A percentile compares a stretch with the other conserved stretches of the same genome.
Evolutionary conservation across 2,888 invertebrate species (phyloP).

Genomic region (Lampropteryx suffumata): DNA sequence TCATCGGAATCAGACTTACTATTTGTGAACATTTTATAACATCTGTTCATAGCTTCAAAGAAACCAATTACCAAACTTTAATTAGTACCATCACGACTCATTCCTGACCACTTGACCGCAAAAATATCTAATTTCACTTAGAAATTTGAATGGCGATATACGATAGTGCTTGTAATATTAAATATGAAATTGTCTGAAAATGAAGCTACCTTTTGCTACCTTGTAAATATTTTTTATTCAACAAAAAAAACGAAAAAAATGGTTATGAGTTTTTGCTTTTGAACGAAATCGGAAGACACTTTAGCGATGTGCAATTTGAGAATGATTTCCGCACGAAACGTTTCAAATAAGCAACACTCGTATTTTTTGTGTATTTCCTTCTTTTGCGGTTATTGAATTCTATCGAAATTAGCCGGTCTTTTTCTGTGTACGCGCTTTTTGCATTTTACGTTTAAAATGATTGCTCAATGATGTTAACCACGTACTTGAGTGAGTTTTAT

Average conservation of each 20-base stretch:
- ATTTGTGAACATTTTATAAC: constrained; percentile 19
- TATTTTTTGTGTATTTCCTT: constrained; percentile 56
- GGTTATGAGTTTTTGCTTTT: constrained; percentile 33
- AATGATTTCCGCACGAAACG: constrained; percentile 77
- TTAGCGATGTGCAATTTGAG: constrained; percentile 77
- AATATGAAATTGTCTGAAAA: constrained; percentile 24
- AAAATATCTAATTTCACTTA: constrained; percentile 59
- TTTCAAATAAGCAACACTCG: constrained; percentile 67
- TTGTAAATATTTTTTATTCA: background rate
- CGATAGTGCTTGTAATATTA: constrained; percentile 45
- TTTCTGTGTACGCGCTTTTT: constrained; percentile 29
- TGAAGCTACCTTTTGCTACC: background rate
- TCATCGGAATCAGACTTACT: too few species aligned
- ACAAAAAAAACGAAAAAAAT: constrained; percentile 30
- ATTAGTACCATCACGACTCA: constrained; percentile 49
- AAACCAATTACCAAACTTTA: constrained; percentile 57
- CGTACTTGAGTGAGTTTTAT: constrained; percentile 50
- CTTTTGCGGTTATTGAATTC: constrained; percentile 39
- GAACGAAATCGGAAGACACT: constrained; percentile 63
- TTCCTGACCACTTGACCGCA: constrained; percentile 68
- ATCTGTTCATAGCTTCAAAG: constrained; percentile 53
- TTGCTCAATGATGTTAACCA: constrained; percentile 48
- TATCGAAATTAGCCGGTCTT: constrained; percentile 23
- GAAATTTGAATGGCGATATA: constrained; percentile 62
- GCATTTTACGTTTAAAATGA: constrained; percentile 46